Conservation (phyloP, 2,113 vertebrate genomes). For the Centrocercus urophasianus region DNA sequence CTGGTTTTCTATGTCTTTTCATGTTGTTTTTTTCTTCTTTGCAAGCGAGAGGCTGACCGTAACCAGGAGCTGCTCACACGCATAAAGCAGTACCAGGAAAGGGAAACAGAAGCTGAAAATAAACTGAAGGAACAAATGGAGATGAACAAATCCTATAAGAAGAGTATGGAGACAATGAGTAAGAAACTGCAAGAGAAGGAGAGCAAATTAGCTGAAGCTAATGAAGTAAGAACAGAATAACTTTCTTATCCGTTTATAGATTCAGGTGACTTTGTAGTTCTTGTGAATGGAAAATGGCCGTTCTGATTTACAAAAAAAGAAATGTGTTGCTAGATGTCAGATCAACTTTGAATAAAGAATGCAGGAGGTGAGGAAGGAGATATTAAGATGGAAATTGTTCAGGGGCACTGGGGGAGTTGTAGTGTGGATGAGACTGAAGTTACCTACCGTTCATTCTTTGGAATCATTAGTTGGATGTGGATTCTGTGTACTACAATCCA, state of each 20-base stretch:
- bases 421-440: background rate
- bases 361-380: background rate
- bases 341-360: background rate
- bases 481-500: background rate
- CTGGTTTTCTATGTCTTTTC: background rate
- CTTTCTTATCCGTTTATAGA: background rate
- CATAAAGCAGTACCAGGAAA: conserved; percentile 88
- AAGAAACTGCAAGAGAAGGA: conserved; percentile 88
- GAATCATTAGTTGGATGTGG: background rate
- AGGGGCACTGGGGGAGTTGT: background rate
- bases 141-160: conserved; percentile 77
- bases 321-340: background rate
- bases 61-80: conserved; percentile 89
- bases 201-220: conserved; percentile 77
- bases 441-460: background rate
- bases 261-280: background rate
- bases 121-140: conserved; percentile 85
- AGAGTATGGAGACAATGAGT: conserved; percentile 81
- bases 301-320: background rate
- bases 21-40: background rate
- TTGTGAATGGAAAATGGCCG: background rate
- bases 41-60: conserved; percentile 87
- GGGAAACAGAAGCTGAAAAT: conserved; percentile 78
- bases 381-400: background rate
- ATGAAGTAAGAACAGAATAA: conserved; percentile 80